Evolutionary conservation across 2,113 vertebrate species (phyloP).

Genomic region (Capreolus pygargus): DNA sequence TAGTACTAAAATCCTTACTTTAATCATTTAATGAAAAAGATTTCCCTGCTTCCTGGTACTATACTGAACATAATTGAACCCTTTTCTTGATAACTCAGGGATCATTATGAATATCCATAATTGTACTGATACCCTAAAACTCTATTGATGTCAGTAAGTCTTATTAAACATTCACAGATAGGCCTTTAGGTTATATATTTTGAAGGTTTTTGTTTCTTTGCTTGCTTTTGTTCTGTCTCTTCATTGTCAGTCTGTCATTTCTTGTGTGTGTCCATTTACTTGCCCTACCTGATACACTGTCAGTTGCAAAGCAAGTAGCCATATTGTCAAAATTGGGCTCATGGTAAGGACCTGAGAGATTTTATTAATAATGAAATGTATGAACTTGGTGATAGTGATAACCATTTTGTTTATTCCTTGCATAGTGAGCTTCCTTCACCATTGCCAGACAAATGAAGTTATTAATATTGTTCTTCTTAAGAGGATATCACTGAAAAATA

Average conservation of each 20-base stretch:
- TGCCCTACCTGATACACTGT: background rate
- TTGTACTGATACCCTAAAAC: background rate
- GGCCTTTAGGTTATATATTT: background rate
- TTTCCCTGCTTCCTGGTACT: background rate
- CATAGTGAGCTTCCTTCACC: constrained; percentile 19
- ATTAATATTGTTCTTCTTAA: constrained; percentile 35
- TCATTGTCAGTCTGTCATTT: constrained; percentile 22
- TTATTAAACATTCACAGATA: constrained; percentile 17
- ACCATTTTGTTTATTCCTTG: background rate
- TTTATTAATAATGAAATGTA: constrained; percentile 22
- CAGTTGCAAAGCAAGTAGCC: constrained; percentile 23
- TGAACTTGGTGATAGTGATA: background rate
- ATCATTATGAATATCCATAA: constrained; percentile 23
- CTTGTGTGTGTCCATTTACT: constrained; percentile 32
- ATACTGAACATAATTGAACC: constrained; percentile 2
- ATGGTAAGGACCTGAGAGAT: background rate
- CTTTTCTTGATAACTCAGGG: background rate
- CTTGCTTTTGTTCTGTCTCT: constrained; percentile 39
- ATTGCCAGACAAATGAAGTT: background rate
- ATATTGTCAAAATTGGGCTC: background rate
- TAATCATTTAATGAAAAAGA: constrained; percentile 23
- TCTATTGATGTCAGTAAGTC: background rate
- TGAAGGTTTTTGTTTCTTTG: constrained; percentile 34
- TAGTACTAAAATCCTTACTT: background rate
- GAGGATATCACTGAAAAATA: constrained; percentile 22